Percentiles rank a stretch among this genome's conserved stretches.
These are phyloP conservation scores for Corydoras sp. DNA, from an alignment of 2,113 vertebrate species.

Conservation along the genomic window DNA sequence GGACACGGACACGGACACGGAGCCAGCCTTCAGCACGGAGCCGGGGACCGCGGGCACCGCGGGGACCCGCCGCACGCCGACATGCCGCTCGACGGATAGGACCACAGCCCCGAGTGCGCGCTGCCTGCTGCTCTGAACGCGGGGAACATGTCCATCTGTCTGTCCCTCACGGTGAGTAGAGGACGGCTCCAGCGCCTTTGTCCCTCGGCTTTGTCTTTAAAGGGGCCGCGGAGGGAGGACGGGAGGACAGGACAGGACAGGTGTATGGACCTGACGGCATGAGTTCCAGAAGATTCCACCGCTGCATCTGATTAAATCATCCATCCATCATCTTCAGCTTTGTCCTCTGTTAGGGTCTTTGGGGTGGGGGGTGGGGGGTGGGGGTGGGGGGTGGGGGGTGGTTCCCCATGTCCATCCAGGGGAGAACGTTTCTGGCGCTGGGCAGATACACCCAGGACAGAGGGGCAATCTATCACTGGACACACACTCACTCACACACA, in stretches of 20 bases:
- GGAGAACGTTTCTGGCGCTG: too few relatives aligned
- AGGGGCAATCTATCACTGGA: too few relatives aligned
- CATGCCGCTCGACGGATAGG: conserved; percentile 49
- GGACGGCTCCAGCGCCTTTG: conserved; percentile 19
- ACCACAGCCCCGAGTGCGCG: conserved; percentile 39
- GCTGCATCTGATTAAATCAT: background rate
- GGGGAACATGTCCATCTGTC: conserved; percentile 52
- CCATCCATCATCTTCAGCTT: too few relatives aligned
- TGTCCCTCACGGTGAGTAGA: conserved; percentile 61
- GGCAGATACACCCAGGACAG: too few relatives aligned
- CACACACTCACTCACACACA: too few relatives aligned
- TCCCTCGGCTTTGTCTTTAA: conserved; percentile 50
- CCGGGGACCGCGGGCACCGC: conserved; percentile 38
- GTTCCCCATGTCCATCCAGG: too few relatives aligned
- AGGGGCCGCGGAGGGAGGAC: conserved; percentile 56
- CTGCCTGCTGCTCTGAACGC: conserved; percentile 41
- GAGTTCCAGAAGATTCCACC: background rate
- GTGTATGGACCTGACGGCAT: background rate
- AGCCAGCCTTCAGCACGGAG: conserved; percentile 30
- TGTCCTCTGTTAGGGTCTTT: too few relatives aligned
- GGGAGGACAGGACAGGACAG: conserved; percentile 41
- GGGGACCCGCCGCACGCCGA: conserved; percentile 36
- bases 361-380: too few relatives aligned
- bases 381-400: too few relatives aligned
- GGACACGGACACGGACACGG: conserved; percentile 44